Base-by-base conservation (phyloP, 2,113 vertebrate species). In the Calypte anna region DNA sequence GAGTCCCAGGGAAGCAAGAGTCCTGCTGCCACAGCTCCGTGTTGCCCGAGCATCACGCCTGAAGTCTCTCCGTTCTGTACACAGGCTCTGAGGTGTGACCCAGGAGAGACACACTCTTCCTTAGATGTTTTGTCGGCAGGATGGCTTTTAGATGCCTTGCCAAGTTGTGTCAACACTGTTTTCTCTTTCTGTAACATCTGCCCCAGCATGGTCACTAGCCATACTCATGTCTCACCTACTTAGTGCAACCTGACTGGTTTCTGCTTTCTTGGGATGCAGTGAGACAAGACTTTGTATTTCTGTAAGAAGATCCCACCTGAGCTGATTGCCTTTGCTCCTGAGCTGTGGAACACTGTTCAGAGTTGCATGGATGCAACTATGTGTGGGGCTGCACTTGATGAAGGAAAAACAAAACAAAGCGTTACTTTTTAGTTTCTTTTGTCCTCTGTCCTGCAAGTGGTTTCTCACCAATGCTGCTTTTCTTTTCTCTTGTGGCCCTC, bases 41-140 rank as follows among this genome's bases (percentile, higher is more conserved):
- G 7, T 5, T 5, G 7, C 22, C 67, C 7, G 22, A 20, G 14
- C 25, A 1, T 8, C 8, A 2, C 3, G 1, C 43, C 4, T 4
- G 12, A 11, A 63, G 38, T 6, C 28, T 40, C 27, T 59, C 18
- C 18, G 38, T 30, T 20, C 24, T 2, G 3, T 14, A 20, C 22
- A 2, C 9, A 1, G 48, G 23, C 23, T 3, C 33, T 4, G 73
- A 8, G 25, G 12, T 6, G 61, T 0, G 5, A 16, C 15, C 23
- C 31, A 1, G 23, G 54, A 7, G 15, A 23, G 43, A 10, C 19
- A 8, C 0, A 1, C 15, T 28, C 23, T 40, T 57, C 66, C 3
- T 46, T 3, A 3, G 3, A 3, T 9, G 27, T 30, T 79, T n/a
- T 50, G 27, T 27, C 16, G 55, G 40, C 61, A 51, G 48, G 23